A percentile compares a stretch with the other conserved stretches of the same genome.
Conservation (phyloP, 2,113 vertebrate species). For the Apistogramma diplotaenia region DNA sequence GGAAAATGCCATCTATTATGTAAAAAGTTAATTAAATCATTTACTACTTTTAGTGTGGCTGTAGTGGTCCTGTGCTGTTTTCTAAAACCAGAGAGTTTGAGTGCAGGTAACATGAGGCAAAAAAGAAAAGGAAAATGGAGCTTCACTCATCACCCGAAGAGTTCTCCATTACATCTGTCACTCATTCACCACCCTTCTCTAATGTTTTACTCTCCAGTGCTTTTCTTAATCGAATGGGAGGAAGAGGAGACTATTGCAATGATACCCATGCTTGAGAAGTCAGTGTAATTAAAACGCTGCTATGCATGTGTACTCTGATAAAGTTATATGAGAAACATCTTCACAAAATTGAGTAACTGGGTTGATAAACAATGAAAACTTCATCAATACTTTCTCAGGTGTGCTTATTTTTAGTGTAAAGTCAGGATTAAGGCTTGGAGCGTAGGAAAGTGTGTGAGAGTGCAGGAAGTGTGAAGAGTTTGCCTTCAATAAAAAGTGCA, state of each 20-base stretch:
- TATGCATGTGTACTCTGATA: not conserved
- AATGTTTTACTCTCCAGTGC: not conserved
- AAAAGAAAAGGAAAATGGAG: not conserved
- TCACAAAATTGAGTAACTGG: rapidly evolving
- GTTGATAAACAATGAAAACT: not conserved
- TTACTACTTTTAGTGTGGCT: no score
- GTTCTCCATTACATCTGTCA: not conserved
- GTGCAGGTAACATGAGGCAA: no score
- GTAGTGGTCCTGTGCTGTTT: no score
- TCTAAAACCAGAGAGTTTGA: no score
- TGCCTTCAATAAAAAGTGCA: no score
- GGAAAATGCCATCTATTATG: no score
- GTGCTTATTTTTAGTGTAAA: not conserved
- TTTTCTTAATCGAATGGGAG: not conserved
- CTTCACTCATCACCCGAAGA: conserved; percentile 1
- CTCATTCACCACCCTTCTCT: not conserved
- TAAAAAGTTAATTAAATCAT: no score
- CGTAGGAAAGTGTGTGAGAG: not conserved
- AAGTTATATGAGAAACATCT: not conserved
- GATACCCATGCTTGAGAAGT: not conserved
- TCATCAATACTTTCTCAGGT: not conserved
- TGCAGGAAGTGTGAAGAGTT: not conserved
- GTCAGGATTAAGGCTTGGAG: not conserved
- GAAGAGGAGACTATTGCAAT: not conserved
- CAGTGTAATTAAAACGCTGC: not conserved